A percentile compares a stretch with the other conserved stretches of the same genome.
Conservation (phyloP, 2,113 vertebrate species). For the Opisthocomus hoazin region DNA sequence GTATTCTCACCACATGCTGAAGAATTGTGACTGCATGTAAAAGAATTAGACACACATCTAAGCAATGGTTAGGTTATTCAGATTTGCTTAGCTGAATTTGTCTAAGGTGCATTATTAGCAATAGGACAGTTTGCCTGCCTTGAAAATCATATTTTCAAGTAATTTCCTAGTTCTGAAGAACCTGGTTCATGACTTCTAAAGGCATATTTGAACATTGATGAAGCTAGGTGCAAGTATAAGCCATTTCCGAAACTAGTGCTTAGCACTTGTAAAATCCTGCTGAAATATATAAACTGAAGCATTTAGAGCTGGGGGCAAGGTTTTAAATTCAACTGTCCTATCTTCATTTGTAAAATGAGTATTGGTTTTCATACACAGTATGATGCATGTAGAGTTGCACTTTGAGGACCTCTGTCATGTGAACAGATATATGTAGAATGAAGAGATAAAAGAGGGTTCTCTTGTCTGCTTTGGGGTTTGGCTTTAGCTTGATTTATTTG, state of each 20-base stretch:
- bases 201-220: background rate
- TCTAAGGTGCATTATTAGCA: background rate
- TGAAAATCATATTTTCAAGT: background rate
- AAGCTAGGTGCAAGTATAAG: background rate
- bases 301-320: background rate
- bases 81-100: background rate
- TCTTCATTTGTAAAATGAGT: background rate
- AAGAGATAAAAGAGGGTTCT: background rate
- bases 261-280: background rate
- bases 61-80: background rate
- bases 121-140: background rate
- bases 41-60: background rate
- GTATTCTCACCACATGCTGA: background rate
- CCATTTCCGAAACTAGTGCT: background rate
- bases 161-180: background rate
- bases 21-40: background rate
- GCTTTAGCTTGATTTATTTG: background rate
- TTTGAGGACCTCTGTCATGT: background rate
- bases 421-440: background rate
- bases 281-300: background rate
- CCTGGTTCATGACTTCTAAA: background rate
- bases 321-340: background rate
- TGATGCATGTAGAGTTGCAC: accelerated
- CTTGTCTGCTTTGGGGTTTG: background rate
- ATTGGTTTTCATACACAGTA: background rate